phyloP scores from a whole-genome alignment of 2,888 invertebrate genomes.

The Eupithecia tripunctaria region DNA sequence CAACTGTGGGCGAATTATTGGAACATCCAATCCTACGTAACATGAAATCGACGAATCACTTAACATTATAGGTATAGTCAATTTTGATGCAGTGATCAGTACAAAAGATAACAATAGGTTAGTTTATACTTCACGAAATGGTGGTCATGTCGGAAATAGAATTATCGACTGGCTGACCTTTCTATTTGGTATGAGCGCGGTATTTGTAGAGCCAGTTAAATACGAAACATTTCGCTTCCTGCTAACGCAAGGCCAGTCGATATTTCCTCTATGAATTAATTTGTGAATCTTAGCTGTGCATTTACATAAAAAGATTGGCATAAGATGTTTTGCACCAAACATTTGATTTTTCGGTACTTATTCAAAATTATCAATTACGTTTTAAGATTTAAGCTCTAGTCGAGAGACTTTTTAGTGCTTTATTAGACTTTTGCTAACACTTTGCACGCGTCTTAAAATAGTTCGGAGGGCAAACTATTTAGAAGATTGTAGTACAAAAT shows the following conservation, averaged over 20 bases:
- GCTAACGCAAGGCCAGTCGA: slow-evolving; percentile 55
- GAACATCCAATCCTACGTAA: neutral
- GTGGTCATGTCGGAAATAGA: slow-evolving; percentile 58
- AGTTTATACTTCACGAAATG: slow-evolving; percentile 23
- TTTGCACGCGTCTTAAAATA: neutral
- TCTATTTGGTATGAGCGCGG: slow-evolving; percentile 55
- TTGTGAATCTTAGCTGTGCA: slow-evolving; percentile 34
- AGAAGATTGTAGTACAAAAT: neutral
- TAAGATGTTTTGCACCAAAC: neutral
- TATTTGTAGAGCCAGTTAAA: slow-evolving; percentile 52
- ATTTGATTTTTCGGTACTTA: neutral
- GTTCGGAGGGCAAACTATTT: neutral
- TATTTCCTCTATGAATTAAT: slow-evolving; percentile 60
- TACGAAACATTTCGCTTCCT: slow-evolving; percentile 61
- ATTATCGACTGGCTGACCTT: slow-evolving; percentile 61
- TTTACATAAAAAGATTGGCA: slow-evolving; percentile 14
- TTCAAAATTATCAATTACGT: neutral
- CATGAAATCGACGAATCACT: neutral
- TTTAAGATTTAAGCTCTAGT: neutral
- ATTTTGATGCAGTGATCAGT: neutral
- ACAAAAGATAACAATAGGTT: slow-evolving; percentile 16
- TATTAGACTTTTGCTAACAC: neutral
- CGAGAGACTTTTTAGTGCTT: neutral
- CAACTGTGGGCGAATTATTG: no score
- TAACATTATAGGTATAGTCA: neutral